Evolutionary conservation across 35 echinoderm and acorn worm species (phyloP).

Genomic region (Amphiura filiformis): DNA sequence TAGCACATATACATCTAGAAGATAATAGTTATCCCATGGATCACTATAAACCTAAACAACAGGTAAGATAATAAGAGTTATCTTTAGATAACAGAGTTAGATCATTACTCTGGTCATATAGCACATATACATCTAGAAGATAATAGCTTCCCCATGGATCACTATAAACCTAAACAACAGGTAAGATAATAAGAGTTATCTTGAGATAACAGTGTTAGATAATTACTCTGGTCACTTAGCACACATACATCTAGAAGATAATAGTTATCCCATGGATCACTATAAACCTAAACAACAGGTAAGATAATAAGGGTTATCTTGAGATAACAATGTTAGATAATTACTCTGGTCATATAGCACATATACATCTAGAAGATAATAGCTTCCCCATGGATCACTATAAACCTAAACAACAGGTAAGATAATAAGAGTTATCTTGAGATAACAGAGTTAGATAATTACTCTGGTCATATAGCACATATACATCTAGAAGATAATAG

Average conservation of each 20-base stretch:
- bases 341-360: background rate
- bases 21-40: background rate
- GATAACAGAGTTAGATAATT: background rate
- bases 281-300: conserved; percentile 18
- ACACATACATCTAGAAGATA: conserved; percentile 20
- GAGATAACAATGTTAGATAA: background rate
- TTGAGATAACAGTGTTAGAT: background rate
- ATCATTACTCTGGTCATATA: background rate
- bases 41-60: background rate
- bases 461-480: conserved; percentile 13
- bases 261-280: background rate
- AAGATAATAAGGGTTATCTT: background rate
- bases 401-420: background rate
- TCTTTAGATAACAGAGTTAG: background rate
- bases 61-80: background rate
- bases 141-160: background rate
- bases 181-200: background rate
- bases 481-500: conserved; percentile 13
- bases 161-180: conserved; percentile 8
- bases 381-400: background rate
- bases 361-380: background rate
- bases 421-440: background rate
- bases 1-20: background rate
- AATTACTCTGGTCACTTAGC: background rate
- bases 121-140: conserved; percentile 23